Evolutionary conservation across 2,888 invertebrate species (phyloP).

Genomic region (Tenthredo livida): DNA sequence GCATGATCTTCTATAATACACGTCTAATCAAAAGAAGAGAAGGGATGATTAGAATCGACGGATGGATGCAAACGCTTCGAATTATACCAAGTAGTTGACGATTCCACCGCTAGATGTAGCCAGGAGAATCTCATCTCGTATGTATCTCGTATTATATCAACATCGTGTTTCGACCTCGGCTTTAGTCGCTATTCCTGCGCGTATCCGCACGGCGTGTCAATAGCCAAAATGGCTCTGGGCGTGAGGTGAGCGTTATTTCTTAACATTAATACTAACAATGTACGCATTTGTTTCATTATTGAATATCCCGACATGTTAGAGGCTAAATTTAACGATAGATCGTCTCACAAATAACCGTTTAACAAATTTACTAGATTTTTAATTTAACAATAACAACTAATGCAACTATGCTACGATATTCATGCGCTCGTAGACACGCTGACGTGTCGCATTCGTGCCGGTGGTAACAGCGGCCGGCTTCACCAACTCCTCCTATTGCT

Average conservation of each 20-base stretch:
- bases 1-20: too few species aligned
- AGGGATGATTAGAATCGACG: too few species aligned
- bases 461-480: constrained; percentile 7
- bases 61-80: neutral
- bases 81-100: neutral
- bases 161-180: neutral
- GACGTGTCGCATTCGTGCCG: constrained; percentile 27
- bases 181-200: neutral
- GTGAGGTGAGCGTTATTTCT: constrained; percentile 45
- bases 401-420: neutral
- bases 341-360: neutral
- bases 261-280: constrained; percentile 6
- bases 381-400: neutral
- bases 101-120: neutral
- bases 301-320: neutral
- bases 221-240: constrained; percentile 52
- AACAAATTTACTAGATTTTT: neutral
- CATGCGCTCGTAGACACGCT: constrained; percentile 11
- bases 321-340: neutral
- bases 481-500: neutral
- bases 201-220: constrained; percentile 14
- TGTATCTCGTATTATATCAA: neutral
- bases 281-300: neutral
- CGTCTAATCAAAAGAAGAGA: too few species aligned
- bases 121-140: neutral